phyloP scores from a whole-genome alignment of 2,113 vertebrate genomes.

The Craseonycteris thonglongyai region DNA sequence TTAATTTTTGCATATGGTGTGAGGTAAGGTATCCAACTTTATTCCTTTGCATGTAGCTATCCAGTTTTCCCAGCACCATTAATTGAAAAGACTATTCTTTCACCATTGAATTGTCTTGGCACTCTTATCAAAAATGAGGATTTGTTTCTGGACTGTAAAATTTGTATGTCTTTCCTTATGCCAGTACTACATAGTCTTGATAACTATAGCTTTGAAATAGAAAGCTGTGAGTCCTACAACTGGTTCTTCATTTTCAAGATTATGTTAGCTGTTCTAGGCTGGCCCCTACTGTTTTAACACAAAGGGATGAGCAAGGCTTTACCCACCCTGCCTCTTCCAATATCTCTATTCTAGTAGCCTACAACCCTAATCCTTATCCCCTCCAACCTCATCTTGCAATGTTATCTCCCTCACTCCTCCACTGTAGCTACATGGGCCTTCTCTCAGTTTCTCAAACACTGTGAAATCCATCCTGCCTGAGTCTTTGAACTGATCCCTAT shows the following conservation, averaged over 20 bases:
- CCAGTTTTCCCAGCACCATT: neutral
- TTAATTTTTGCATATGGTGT: neutral
- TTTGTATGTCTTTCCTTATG: neutral
- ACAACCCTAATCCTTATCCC: neutral
- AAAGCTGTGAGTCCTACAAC: neutral
- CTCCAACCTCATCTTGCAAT: neutral
- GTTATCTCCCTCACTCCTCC: neutral
- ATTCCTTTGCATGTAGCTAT: neutral
- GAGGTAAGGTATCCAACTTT: neutral
- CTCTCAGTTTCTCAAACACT: slow-evolving; percentile 10
- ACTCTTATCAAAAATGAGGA: neutral
- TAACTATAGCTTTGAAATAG: slow-evolving; percentile 13
- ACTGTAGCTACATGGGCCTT: neutral
- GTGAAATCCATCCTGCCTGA: neutral
- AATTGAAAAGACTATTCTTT: neutral
- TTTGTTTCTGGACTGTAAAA: neutral
- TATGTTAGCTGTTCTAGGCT: neutral
- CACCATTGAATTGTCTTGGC: neutral
- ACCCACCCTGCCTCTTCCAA: neutral
- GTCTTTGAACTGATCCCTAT: neutral
- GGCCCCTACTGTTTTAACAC: neutral
- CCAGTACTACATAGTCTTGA: neutral
- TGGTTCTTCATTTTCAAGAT: slow-evolving; percentile 12
- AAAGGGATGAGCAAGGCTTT: neutral
- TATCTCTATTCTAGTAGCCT: neutral